These are phyloP conservation scores for Xestia xanthographa DNA, from an alignment of 2,888 invertebrate genomes.

Conservation along the genomic window DNA sequence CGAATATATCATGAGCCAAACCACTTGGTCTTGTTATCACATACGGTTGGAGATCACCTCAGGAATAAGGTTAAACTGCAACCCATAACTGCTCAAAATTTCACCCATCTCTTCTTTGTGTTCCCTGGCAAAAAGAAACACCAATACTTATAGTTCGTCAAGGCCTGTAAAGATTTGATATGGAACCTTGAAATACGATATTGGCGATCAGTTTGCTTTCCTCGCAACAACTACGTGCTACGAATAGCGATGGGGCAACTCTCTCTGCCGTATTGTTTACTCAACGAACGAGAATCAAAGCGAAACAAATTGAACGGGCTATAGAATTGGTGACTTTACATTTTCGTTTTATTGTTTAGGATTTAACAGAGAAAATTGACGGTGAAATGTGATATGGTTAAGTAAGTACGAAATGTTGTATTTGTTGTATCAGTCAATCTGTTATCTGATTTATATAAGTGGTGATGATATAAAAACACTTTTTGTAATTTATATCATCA, in stretches of 20 bases:
- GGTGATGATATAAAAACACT: too few species aligned
- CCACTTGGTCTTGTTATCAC: background rate
- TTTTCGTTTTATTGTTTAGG: slow-evolving; percentile 27
- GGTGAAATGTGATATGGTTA: slow-evolving; percentile 16
- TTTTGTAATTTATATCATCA: too few species aligned
- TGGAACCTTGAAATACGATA: slow-evolving; percentile 59
- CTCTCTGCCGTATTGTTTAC: slow-evolving; percentile 56
- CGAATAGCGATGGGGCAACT: slow-evolving; percentile 54
- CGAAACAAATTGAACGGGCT: slow-evolving; percentile 39
- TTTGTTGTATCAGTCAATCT: too few species aligned
- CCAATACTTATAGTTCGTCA: slow-evolving; percentile 3
- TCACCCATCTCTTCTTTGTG: background rate
- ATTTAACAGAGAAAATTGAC: background rate
- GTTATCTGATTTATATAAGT: too few species aligned
- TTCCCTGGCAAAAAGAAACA: background rate
- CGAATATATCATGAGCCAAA: background rate
- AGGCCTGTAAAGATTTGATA: slow-evolving; percentile 56
- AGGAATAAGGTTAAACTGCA: background rate
- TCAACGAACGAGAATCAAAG: slow-evolving; percentile 40
- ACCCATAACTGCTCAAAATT: background rate
- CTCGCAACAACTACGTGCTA: slow-evolving; percentile 56
- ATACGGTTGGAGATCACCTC: background rate
- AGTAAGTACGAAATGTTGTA: background rate
- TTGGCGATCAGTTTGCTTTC: slow-evolving; percentile 59
- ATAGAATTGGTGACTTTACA: slow-evolving; percentile 34